Base-by-base conservation (phyloP, 2,888 invertebrate genomes). In the Axea sp. region DNA sequence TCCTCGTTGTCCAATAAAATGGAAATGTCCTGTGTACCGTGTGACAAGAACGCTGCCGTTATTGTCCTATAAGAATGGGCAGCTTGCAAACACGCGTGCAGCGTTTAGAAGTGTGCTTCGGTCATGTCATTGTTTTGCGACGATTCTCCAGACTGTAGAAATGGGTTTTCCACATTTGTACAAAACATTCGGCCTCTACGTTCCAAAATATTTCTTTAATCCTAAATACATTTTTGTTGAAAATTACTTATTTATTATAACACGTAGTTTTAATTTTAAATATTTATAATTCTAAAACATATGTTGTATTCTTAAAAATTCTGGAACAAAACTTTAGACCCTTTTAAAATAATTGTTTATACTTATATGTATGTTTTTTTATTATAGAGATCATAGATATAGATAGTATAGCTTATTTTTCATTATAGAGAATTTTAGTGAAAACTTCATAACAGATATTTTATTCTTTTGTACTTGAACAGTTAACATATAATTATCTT, bases 1-100 rank as follows among this genome's bases (percentile, higher is more conserved):
- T 74, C 65, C 76, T 65, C 39, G 68, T 76, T 80, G 82, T 85
- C 84, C 85, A 86, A 86, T 86, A 86, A 86, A 86, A 86, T 86
- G 86, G 84, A 86, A 86, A 86, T 86, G 83, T 84, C 79, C 81
- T 72, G 65, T 73, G 69, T 59, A 41, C 73, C 76, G 53, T 77
- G 77, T 82, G 82, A 83, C 84, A 81, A 79, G 76, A 75, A 71
- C 75, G 65, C 72, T 64, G 73, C 75, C 71, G 76, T 78, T 79
- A 80, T 80, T 80, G 78, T 78, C 76, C 77, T 76, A 73, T 69
- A 73, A 75, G 76, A 72, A 76, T 77, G 73, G 76, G 76, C 76
- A 75, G 78, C 77, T 59, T 67, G 62, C 35, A 31, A 60, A 51
- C 64, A 65, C 57, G 64, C 41, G 28, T 59, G 33, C 49, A 33